phyloP scores from a whole-genome alignment of 2,888 invertebrate species.

The Baronia brevicornis region DNA sequence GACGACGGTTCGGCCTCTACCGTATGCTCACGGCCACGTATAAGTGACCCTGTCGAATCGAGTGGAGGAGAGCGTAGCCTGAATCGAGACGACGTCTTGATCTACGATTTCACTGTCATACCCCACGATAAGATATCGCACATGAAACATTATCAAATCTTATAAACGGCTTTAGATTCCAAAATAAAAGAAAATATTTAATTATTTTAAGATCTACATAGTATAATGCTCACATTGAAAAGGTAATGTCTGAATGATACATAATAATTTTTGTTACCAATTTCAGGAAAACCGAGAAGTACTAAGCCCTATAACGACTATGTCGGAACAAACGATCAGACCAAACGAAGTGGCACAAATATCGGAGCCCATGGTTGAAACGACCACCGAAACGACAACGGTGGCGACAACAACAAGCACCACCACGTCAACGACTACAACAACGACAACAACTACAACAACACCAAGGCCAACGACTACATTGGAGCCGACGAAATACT shows the following conservation, averaged over 20 bases:
- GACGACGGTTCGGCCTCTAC: no score
- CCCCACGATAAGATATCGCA: no score
- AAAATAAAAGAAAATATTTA: no score
- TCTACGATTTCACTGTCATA: no score
- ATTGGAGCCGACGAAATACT: constrained; percentile 78
- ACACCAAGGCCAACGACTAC: constrained; percentile 77
- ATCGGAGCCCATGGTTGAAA: constrained; percentile 53
- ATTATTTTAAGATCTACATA: no score
- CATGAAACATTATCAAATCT: no score
- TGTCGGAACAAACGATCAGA: constrained; percentile 60
- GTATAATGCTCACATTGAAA: no score
- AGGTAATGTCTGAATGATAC: not conserved
- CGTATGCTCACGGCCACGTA: no score
- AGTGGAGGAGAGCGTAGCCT: no score
- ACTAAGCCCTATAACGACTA: constrained; percentile 54
- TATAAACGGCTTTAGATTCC: not conserved
- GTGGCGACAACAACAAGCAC: constrained; percentile 39
- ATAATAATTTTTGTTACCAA: not conserved
- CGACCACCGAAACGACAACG: constrained; percentile 47
- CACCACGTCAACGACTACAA: constrained; percentile 58
- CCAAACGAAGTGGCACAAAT: constrained; percentile 62
- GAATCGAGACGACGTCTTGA: no score
- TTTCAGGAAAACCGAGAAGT: constrained; percentile 52
- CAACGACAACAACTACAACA: constrained; percentile 55
- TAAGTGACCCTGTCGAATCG: no score